Evolutionary conservation across 2,888 invertebrate species (phyloP).

Genomic region (Tridacna gigas): DNA sequence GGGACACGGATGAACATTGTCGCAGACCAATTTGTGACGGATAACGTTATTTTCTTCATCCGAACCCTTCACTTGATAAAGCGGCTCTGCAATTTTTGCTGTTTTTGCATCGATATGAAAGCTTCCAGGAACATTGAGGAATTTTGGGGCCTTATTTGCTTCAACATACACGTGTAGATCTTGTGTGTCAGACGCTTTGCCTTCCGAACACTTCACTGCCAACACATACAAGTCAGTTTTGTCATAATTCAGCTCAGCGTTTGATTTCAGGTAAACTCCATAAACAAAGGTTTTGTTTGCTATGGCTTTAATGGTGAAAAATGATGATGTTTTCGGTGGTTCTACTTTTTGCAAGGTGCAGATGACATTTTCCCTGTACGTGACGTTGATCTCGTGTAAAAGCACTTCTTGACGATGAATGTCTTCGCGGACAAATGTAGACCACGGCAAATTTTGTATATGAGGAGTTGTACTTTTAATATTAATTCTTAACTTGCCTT

Average conservation of each 20-base stretch:
- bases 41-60: constrained; percentile 44
- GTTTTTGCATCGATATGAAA: constrained; percentile 31
- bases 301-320: constrained; percentile 36
- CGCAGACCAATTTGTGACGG: constrained; percentile 30
- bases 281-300: constrained; percentile 21
- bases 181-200: constrained; percentile 32
- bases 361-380: constrained; percentile 26
- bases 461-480: constrained; percentile 33
- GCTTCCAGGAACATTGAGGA: constrained; percentile 41
- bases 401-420: constrained; percentile 33
- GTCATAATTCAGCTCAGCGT: constrained; percentile 37
- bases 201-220: constrained; percentile 38
- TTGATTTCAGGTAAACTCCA: constrained; percentile 39
- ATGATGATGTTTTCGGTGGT: constrained; percentile 23
- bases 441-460: constrained; percentile 45
- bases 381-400: constrained; percentile 29
- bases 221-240: constrained; percentile 29
- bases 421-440: constrained; percentile 47
- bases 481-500: constrained; percentile 35
- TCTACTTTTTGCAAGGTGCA: constrained; percentile 38
- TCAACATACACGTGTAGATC: constrained; percentile 43
- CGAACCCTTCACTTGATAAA: constrained; percentile 30
- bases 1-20: constrained; percentile 41
- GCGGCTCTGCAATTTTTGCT: constrained; percentile 36
- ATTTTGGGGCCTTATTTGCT: constrained; percentile 44